These are phyloP conservation scores for Pachyseris speciosa DNA, from an alignment of 64 coral and sea anemone species.

Conservation along the genomic window DNA sequence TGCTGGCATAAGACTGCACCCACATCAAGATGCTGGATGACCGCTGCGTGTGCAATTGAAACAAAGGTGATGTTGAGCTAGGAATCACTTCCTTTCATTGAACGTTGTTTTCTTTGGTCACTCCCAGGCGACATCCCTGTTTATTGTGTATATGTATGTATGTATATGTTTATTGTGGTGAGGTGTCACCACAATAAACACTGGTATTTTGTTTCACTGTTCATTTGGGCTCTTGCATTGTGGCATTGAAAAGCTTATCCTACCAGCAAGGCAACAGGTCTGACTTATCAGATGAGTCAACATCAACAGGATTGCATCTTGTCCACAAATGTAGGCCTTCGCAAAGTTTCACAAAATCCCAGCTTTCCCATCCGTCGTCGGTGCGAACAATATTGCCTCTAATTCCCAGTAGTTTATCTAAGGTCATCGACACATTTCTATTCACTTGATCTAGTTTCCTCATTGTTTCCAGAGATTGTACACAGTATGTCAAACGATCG, in stretches of 20 bases:
- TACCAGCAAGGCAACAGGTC: not conserved
- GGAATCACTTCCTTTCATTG: no score
- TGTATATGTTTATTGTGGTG: no score
- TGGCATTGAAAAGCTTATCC: not conserved
- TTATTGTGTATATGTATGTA: no score
- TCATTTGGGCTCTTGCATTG: not conserved
- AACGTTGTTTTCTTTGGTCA: no score
- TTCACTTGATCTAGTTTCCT: not conserved
- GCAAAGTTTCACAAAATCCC: not conserved
- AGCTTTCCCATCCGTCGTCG: not conserved
- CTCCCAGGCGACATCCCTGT: not conserved
- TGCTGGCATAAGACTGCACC: no score
- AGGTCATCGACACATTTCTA: not conserved
- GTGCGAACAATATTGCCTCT: not conserved
- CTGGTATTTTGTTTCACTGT: not conserved
- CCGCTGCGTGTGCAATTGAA: no score
- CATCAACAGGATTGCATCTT: not conserved
- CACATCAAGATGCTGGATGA: no score
- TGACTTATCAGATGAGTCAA: not conserved
- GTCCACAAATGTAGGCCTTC: not conserved
- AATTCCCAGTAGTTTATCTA: not conserved
- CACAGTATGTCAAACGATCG: not conserved
- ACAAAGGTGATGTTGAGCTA: no score
- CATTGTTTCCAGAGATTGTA: constrained; percentile 1
- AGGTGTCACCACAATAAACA: not conserved